Evolutionary conservation across 2,888 invertebrate genomes (phyloP), one percentile per base, ranked within the genome.

Genomic region (Bombylius discolor): DNA sequence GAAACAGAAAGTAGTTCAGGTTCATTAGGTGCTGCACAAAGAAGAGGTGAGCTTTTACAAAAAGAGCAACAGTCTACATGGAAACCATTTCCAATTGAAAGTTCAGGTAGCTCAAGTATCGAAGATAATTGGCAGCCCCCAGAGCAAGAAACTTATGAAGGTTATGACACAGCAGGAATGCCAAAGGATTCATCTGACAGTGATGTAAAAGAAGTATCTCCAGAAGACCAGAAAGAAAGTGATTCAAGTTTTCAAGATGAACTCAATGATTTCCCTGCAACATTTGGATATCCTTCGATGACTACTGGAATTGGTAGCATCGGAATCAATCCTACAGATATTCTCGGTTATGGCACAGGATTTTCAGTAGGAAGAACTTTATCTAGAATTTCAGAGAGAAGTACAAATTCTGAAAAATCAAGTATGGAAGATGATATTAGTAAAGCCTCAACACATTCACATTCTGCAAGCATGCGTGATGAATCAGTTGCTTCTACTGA

Each of bases 341-440:
- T 87, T 49, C 78, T 87, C 51, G 84, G 84, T 9, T 87, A 86
- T 65, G 85, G 83, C 8, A 80, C 84, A 58, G 84, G 84, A 49
- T 89, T 87, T 72, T 83, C 84, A 0, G 68, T 85, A 32, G 83
- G 84, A 0, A 79, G 91, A 48, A 91, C 91, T 0, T 76, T 91
- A 36, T 90, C 90, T 1, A 78, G 91, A 60, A 92, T 92, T 67
- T 91, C 90, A 0, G 92, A 92, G 73, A 79, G 90, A 48, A 91
- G 90, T 62, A 91, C 91, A 11, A 89, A 89, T 12, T 90, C 90
- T 0, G 90, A 90, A 69, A 90, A 90, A 70, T 87, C 88, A 4
- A 89, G 89, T 66, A 84, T 88, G 59, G 84, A 89, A 65, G 89
- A 89, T 69, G 89, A 90, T 74, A 87, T 88, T 0, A 89, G 89